Evolutionary conservation across 92 coral and sea anemone species (phyloP).

Genomic region (Pocillopora meandrina): DNA sequence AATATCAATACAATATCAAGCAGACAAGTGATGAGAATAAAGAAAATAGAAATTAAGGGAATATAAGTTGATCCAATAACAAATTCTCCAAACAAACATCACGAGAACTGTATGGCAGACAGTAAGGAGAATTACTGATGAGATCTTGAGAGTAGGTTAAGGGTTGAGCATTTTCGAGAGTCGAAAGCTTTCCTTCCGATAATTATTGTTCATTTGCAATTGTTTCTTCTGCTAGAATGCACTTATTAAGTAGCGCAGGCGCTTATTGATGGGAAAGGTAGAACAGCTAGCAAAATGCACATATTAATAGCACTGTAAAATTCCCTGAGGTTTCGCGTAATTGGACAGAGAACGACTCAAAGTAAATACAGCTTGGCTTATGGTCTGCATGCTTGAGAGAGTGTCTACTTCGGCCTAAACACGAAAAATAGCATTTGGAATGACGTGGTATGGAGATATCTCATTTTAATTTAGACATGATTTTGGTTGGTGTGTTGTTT

Average conservation of each 20-base stretch:
- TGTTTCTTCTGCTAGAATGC: not conserved
- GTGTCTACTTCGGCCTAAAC: not conserved
- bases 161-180: not conserved
- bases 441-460: too few species aligned
- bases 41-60: too few species aligned
- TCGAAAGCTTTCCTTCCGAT: not conserved
- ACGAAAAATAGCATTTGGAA: too few species aligned
- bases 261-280: not conserved
- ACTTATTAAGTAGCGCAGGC: not conserved
- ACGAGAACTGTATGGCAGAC: too few species aligned
- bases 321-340: slow-evolving; percentile 17
- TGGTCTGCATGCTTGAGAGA: not conserved
- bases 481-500: slow-evolving; percentile 25
- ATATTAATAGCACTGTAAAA: not conserved
- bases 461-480: not conserved
- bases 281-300: not conserved
- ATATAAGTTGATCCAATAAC: too few species aligned
- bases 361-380: not conserved
- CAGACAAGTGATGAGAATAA: too few species aligned
- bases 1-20: too few species aligned
- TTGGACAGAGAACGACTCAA: slow-evolving; percentile 12
- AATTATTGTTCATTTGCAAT: not conserved
- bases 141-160: too few species aligned
- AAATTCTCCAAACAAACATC: too few species aligned
- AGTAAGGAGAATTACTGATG: too few species aligned